phyloP scores from a whole-genome alignment of 92 coral and sea anemone genomes.

The Ricordea florida region DNA sequence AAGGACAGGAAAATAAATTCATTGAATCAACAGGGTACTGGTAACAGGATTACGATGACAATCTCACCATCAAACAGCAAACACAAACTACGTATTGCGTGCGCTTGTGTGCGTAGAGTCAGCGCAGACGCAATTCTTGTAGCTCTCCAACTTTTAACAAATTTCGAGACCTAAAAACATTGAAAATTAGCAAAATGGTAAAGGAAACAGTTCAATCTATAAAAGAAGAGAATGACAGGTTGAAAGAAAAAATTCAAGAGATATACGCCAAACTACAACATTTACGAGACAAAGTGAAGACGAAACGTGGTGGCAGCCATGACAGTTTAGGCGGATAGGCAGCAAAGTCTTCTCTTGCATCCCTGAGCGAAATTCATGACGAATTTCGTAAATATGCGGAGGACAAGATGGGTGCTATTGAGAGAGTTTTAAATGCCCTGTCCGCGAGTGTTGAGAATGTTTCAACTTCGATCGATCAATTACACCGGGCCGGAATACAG shows the following conservation, averaged over 20 bases:
- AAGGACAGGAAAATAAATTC: too few species aligned
- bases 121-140: too few species aligned
- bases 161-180: too few species aligned
- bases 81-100: too few species aligned
- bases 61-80: too few species aligned
- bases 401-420: not conserved
- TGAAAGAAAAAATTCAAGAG: not conserved
- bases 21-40: too few species aligned
- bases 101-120: too few species aligned
- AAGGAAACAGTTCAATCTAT: not conserved
- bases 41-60: too few species aligned
- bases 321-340: not conserved
- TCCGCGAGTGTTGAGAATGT: not conserved
- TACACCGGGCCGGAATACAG: slow-evolving; percentile 1
- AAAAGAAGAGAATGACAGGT: not conserved
- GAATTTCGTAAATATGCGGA: not conserved
- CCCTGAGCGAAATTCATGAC: not conserved
- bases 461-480: not conserved
- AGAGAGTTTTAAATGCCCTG: not conserved
- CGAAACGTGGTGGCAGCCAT: not conserved
- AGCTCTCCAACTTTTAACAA: too few species aligned
- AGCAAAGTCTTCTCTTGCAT: not conserved
- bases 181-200: not conserved
- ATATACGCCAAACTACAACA: slow-evolving; percentile 1
- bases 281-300: not conserved